Evolutionary conservation across 2,797 vertebrate genomes (phyloP).

Genomic region (Muscicapa comitata): DNA sequence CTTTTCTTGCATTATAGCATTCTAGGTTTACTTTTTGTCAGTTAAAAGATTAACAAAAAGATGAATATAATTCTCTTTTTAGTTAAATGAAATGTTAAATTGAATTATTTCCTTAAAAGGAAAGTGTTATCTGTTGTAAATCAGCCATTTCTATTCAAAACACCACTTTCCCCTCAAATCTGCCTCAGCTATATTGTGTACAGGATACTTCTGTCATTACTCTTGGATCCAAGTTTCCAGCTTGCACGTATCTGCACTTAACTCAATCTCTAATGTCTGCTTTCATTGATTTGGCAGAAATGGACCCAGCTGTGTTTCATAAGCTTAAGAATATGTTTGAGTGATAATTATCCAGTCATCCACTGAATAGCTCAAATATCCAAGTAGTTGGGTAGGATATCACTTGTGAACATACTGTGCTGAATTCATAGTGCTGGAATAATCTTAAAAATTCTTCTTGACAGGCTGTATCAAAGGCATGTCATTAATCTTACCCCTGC

Average conservation of each 20-base stretch:
- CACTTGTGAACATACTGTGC: not conserved
- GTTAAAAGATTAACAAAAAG: not conserved
- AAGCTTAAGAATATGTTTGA: not conserved
- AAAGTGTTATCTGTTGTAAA: not conserved
- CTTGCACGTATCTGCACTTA: not conserved
- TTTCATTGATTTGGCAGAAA: not conserved
- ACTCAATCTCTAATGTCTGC: not conserved
- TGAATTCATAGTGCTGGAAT: not conserved
- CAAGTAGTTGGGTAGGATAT: not conserved
- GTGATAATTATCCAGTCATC: not conserved
- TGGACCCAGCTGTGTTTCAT: not conserved
- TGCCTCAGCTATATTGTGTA: rapidly evolving
- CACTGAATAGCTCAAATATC: not conserved
- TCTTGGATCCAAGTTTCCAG: not conserved
- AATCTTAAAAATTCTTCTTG: not conserved
- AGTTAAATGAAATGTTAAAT: not conserved
- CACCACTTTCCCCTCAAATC: not conserved
- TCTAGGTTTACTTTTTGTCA: not conserved
- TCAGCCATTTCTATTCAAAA: not conserved
- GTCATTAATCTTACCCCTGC: not conserved
- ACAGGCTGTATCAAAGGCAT: not conserved
- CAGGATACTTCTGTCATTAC: not conserved
- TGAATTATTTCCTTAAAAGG: not conserved
- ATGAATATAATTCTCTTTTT: not conserved
- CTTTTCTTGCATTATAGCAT: not conserved